A percentile compares a stretch with the other conserved stretches of the same genome.
These are phyloP conservation scores for Ferrisia virgata DNA, from an alignment of 2,888 invertebrate genomes.

Conservation along the genomic window DNA sequence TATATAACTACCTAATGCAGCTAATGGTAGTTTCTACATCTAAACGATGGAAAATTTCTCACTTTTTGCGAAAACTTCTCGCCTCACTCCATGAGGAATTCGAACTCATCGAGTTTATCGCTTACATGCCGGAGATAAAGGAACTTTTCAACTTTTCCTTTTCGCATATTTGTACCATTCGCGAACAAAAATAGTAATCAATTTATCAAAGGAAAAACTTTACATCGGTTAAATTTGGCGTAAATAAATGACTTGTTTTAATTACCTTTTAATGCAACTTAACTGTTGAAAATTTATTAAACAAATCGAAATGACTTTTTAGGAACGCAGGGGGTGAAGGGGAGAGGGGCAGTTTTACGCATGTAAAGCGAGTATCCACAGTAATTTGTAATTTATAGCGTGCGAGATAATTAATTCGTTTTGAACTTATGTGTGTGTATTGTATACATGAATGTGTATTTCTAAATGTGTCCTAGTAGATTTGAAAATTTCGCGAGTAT, in stretches of 20 bases:
- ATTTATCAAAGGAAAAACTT: background rate
- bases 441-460: too few species aligned
- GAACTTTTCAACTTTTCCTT: background rate
- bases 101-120: background rate
- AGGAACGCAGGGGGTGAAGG: too few species aligned
- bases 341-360: background rate
- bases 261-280: background rate
- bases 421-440: background rate
- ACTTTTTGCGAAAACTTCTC: background rate
- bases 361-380: background rate
- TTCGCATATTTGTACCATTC: background rate
- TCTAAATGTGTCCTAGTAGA: background rate
- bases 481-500: background rate
- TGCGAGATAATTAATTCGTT: background rate
- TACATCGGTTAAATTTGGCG: background rate
- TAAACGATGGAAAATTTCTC: background rate
- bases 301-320: background rate
- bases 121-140: background rate
- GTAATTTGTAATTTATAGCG: background rate
- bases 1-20: too few species aligned
- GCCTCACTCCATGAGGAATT: background rate
- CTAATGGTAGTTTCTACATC: background rate
- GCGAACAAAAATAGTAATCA: background rate
- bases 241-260: background rate
- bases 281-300: conserved; percentile 7